Conservation (phyloP, 2,113 vertebrate species). For the Fregetta grallaria region DNA sequence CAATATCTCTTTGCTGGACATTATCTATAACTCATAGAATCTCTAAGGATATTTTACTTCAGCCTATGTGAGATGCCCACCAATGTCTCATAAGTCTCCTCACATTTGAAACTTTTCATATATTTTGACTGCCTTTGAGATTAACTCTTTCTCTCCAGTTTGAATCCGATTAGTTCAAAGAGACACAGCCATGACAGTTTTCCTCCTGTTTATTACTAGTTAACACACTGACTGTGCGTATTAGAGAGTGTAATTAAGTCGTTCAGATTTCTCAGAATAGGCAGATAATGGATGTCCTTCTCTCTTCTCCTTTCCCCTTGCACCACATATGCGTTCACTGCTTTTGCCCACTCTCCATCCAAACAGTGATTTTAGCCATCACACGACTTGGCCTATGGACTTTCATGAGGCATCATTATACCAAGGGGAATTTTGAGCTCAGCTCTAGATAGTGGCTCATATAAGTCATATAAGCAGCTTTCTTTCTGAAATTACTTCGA, state of each 20-base stretch:
- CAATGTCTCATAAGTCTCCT: neutral
- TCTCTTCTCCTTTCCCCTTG: neutral
- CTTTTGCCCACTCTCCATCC: neutral
- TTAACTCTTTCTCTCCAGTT: neutral
- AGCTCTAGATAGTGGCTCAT: neutral
- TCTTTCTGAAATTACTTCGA: neutral
- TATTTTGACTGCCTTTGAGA: neutral
- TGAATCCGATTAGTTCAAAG: neutral
- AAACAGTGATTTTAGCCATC: neutral
- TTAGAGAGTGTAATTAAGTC: neutral
- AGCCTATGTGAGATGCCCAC: neutral
- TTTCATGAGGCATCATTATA: neutral
- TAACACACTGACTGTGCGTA: accelerated
- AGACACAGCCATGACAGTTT: neutral
- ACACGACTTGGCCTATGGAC: neutral
- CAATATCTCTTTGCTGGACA: neutral
- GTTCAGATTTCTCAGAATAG: neutral
- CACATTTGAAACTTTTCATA: neutral
- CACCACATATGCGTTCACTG: accelerated
- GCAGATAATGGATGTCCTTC: neutral
- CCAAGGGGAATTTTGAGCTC: neutral
- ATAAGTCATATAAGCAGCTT: neutral
- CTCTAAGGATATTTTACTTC: neutral
- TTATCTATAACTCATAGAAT: neutral
- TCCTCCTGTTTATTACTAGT: neutral